Percentiles rank a stretch among this genome's conserved stretches.
phyloP scores from a whole-genome alignment of 1,140 invertebrate species.

The Neodiprion pinetum region DNA sequence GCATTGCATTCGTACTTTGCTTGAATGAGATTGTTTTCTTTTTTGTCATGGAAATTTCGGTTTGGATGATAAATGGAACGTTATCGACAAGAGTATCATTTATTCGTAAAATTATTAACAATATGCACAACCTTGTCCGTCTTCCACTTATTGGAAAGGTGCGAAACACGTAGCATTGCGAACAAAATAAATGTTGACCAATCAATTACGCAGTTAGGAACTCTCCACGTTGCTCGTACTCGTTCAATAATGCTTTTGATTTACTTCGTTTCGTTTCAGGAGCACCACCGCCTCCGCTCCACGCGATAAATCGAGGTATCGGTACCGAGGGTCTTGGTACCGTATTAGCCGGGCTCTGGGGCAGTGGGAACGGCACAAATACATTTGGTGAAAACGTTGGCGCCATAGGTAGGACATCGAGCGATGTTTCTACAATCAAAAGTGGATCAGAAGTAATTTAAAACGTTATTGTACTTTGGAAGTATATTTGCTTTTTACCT shows the following conservation, averaged over 20 bases:
- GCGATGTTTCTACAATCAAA: slow-evolving; percentile 51
- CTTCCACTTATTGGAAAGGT: too few species aligned
- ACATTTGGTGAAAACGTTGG: slow-evolving; percentile 91
- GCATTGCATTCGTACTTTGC: too few species aligned
- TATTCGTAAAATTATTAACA: not conserved
- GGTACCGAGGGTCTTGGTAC: slow-evolving; percentile 85
- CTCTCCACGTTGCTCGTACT: too few species aligned
- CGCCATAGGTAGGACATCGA: slow-evolving; percentile 70
- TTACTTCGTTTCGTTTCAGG: slow-evolving; percentile 54
- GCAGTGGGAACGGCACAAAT: slow-evolving; percentile 85
- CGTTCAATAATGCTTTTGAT: too few species aligned
- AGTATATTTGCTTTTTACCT: not conserved
- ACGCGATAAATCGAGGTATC: slow-evolving; percentile 88
- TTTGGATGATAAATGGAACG: too few species aligned
- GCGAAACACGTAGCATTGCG: too few species aligned
- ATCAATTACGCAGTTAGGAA: too few species aligned
- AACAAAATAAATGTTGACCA: too few species aligned
- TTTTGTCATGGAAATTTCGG: too few species aligned
- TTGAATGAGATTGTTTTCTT: too few species aligned
- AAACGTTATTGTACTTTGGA: not conserved
- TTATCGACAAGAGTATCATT: not conserved
- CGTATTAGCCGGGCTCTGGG: slow-evolving; percentile 81
- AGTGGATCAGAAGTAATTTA: not conserved
- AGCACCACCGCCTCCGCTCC: slow-evolving; percentile 81
- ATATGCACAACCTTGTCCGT: not conserved